Conservation (phyloP, 1,140 invertebrate species). For the Drosophila varians region DNA sequence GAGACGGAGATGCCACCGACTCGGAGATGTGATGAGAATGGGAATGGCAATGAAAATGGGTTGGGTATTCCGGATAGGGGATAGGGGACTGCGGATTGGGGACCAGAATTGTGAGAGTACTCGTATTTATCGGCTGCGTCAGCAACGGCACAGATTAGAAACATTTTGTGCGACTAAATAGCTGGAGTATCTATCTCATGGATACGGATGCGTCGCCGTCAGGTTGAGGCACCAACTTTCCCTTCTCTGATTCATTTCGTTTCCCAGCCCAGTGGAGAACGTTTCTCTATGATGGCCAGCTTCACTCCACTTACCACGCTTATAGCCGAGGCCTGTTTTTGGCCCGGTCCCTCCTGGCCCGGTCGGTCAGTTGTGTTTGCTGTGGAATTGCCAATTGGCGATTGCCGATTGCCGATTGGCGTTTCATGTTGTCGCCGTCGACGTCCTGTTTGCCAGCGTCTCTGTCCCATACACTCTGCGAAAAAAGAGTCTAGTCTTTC, state of each 20-base stretch:
- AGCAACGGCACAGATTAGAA: constrained; percentile 66
- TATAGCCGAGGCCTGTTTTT: neutral
- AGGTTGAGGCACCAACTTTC: constrained; percentile 20
- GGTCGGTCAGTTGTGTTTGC: constrained; percentile 26
- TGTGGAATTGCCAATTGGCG: constrained; percentile 12
- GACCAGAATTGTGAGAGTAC: neutral
- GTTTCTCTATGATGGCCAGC: constrained; percentile 4
- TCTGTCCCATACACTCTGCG: neutral
- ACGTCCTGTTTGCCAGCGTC: constrained; percentile 17
- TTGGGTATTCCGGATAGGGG: constrained; percentile 3
- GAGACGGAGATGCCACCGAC: constrained; percentile 3
- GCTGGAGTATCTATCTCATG: constrained; percentile 59
- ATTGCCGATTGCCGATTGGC: constrained; percentile 15
- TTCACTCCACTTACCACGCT: constrained; percentile 4
- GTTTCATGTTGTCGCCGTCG: constrained; percentile 19
- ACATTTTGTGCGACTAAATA: constrained; percentile 69
- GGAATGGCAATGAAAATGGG: constrained; percentile 20
- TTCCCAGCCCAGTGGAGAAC: constrained; percentile 23
- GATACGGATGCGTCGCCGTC: constrained; percentile 57
- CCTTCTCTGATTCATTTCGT: constrained; percentile 19
- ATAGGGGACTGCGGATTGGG: neutral
- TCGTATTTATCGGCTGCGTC: constrained; percentile 48
- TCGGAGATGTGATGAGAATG: constrained; percentile 13
- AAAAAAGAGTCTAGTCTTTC: neutral
- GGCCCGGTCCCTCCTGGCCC: constrained; percentile 7